phyloP scores from a whole-genome alignment of 1,140 invertebrate species.

The Drosophila kanapiae region DNA sequence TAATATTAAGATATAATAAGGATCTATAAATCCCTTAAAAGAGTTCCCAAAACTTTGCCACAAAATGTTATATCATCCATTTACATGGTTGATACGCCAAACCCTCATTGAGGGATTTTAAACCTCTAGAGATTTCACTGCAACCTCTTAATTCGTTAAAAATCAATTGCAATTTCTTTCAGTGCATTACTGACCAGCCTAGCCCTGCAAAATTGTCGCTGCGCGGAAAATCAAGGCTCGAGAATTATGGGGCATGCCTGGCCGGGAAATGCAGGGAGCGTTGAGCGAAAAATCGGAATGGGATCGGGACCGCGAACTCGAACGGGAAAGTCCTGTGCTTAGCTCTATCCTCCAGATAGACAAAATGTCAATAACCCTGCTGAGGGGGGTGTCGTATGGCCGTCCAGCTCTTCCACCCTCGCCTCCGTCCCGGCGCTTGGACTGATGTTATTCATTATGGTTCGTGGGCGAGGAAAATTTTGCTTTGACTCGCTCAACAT shows the following conservation, averaged over 20 bases:
- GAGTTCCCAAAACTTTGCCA: too few relatives aligned
- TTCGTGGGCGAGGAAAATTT: conserved; percentile 44
- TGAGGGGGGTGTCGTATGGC: conserved; percentile 38
- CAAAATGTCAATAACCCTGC: conserved; percentile 71
- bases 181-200: conserved; percentile 40
- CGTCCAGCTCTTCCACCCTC: conserved; percentile 46
- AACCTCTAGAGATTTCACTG: not conserved
- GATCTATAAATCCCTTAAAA: too few relatives aligned
- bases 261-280: conserved; percentile 17
- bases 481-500: conserved; percentile 30
- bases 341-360: conserved; percentile 53
- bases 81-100: too few relatives aligned
- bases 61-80: too few relatives aligned
- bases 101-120: not conserved
- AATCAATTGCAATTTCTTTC: not conserved
- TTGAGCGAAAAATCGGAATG: conserved; percentile 9
- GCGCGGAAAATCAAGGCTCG: conserved; percentile 66
- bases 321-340: conserved; percentile 22
- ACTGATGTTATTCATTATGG: conserved; percentile 51
- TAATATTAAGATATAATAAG: too few relatives aligned
- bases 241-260: conserved; percentile 47
- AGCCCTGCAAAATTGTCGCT: conserved; percentile 45
- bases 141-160: not conserved
- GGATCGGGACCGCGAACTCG: not conserved
- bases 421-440: conserved; percentile 35